Percentiles rank a stretch among this genome's conserved stretches.
Conservation (phyloP, 2,888 invertebrate genomes). For the Cancer borealis region DNA sequence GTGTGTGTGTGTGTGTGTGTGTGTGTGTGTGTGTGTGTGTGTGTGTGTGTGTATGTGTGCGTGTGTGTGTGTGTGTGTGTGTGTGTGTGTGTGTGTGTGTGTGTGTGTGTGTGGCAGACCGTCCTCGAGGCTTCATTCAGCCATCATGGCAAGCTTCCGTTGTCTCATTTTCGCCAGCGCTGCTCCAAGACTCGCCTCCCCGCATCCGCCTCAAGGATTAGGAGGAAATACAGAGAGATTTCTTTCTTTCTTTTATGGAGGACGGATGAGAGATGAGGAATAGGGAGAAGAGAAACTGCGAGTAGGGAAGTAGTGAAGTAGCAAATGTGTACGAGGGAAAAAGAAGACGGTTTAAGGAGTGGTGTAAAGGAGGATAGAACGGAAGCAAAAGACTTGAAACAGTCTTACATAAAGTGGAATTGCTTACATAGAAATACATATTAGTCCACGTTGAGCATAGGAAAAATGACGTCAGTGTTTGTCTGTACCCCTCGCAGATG, state of each 20-base stretch:
- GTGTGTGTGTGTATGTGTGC: background rate
- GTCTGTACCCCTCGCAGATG: background rate
- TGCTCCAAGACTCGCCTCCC: background rate
- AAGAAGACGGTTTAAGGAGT: background rate
- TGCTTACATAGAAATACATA: no score
- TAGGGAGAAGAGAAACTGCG: background rate
- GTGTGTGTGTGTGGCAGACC: background rate
- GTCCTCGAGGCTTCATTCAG: background rate
- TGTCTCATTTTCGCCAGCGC: conserved; percentile 6
- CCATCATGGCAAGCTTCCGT: background rate
- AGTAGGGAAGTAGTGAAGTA: background rate
- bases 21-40: no score
- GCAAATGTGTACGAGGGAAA: background rate
- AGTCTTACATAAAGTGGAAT: background rate
- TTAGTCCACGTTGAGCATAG: background rate
- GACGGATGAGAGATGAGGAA: background rate
- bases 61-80: background rate
- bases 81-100: background rate
- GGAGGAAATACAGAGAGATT: background rate
- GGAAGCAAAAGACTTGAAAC: background rate
- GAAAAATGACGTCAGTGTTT: background rate
- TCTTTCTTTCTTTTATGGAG: background rate
- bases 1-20: no score
- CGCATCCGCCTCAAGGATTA: background rate
- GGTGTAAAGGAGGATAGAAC: background rate